A percentile compares a stretch with the other conserved stretches of the same genome.
phyloP scores from a whole-genome alignment of 2,113 vertebrate species.

The Cichladusa arquata region DNA sequence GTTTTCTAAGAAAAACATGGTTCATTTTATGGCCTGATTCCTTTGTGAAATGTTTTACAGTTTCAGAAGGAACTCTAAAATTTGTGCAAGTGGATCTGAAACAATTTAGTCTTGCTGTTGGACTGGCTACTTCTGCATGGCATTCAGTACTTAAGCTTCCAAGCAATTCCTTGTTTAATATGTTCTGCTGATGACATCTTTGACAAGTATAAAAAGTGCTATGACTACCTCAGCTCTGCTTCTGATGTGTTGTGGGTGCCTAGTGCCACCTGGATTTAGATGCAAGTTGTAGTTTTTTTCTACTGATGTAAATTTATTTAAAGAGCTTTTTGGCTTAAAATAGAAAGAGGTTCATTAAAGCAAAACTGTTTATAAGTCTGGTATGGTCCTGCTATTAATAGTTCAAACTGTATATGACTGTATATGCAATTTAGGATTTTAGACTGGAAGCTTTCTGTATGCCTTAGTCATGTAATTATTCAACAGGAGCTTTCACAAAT shows the following conservation, averaged over 20 bases:
- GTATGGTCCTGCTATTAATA: neutral
- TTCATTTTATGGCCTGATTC: neutral
- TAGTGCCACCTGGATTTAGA: neutral
- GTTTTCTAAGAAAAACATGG: neutral
- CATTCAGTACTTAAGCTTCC: neutral
- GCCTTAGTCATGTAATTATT: neutral
- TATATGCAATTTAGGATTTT: neutral
- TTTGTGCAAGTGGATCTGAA: neutral
- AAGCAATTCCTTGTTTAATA: neutral
- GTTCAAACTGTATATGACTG: neutral
- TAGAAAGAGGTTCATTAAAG: neutral
- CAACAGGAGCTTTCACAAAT: neutral
- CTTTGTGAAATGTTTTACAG: neutral
- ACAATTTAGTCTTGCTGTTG: neutral
- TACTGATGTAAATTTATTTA: neutral
- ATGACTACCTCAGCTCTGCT: neutral
- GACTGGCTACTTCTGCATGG: neutral
- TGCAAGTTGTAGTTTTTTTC: neutral
- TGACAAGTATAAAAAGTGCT: neutral
- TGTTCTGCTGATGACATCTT: neutral
- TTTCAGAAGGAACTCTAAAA: neutral
- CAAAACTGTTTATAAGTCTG: neutral
- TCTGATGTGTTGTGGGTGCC: neutral
- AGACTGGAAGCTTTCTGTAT: neutral
- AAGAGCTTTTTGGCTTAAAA: neutral